These are phyloP conservation scores for Fregetta grallaria DNA, from an alignment of 2,113 vertebrate species.

Conservation along the genomic window DNA sequence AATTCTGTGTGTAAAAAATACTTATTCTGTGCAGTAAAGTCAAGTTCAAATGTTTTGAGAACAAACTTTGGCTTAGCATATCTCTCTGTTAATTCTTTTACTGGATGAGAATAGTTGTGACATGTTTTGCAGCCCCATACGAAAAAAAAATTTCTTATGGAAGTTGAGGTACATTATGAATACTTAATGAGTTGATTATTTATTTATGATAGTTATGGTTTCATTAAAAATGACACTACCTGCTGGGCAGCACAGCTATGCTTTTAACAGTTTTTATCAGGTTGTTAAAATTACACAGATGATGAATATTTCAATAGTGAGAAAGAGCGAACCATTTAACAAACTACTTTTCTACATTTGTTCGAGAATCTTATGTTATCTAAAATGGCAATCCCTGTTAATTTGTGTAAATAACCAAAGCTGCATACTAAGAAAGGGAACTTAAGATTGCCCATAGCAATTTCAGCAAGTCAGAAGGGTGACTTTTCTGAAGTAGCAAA, in stretches of 20 bases:
- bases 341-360: conserved; percentile 50
- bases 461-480: not conserved
- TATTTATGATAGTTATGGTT: conserved; percentile 74
- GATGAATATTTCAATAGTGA: conserved; percentile 79
- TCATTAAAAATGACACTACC: conserved; percentile 77
- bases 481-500: not conserved
- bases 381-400: conserved; percentile 45
- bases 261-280: conserved; percentile 80
- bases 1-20: not conserved
- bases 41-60: not conserved
- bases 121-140: not conserved
- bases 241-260: conserved; percentile 73
- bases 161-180: conserved; percentile 61
- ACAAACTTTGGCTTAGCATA: not conserved
- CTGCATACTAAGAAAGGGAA: conserved; percentile 28
- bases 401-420: conserved; percentile 52
- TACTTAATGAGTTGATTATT: conserved; percentile 71
- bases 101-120: not conserved
- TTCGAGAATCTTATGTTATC: conserved; percentile 23
- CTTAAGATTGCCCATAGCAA: not conserved
- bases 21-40: not conserved
- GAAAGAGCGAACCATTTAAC: conserved; percentile 70
- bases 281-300: conserved; percentile 73
- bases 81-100: not conserved
- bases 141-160: conserved; percentile 4